These are phyloP conservation scores for Manacus vitellinus DNA, from an alignment of 2,113 vertebrate genomes.

Conservation along the genomic window DNA sequence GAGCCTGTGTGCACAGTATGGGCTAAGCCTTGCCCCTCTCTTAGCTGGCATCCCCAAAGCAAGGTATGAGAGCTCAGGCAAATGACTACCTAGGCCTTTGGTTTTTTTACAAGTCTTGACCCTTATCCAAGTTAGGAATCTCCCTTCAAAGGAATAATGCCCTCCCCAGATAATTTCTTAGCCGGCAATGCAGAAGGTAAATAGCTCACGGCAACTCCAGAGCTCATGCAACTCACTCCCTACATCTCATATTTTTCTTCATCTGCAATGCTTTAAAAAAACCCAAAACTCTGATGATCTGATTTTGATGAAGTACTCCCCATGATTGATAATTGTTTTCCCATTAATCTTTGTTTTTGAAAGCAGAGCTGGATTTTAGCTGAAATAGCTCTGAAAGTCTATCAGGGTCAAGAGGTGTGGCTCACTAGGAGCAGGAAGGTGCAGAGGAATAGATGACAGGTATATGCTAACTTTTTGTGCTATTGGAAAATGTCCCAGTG, in stretches of 20 bases:
- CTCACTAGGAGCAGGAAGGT: background rate
- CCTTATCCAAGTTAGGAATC: background rate
- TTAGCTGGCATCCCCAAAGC: background rate
- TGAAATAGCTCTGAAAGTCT: background rate
- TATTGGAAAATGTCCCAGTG: background rate
- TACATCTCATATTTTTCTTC: background rate
- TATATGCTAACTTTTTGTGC: background rate
- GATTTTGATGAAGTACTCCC: background rate
- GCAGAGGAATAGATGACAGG: background rate
- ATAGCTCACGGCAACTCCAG: background rate
- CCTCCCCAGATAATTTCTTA: background rate
- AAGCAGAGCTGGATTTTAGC: background rate
- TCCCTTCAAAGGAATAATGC: background rate
- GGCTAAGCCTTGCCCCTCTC: background rate
- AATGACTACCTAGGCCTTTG: background rate
- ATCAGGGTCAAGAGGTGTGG: background rate
- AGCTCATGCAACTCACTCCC: background rate
- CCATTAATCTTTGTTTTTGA: background rate
- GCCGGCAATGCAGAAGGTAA: background rate
- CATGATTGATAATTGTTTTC: background rate
- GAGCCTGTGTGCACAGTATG: accelerated
- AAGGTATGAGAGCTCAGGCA: background rate
- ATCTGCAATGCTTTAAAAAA: background rate
- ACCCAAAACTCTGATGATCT: background rate
- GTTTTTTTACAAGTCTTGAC: background rate